Evolutionary conservation across 2,797 vertebrate genomes (phyloP), one percentile per base, ranked within the genome.

Genomic region (Sebastes diaconus): DNA sequence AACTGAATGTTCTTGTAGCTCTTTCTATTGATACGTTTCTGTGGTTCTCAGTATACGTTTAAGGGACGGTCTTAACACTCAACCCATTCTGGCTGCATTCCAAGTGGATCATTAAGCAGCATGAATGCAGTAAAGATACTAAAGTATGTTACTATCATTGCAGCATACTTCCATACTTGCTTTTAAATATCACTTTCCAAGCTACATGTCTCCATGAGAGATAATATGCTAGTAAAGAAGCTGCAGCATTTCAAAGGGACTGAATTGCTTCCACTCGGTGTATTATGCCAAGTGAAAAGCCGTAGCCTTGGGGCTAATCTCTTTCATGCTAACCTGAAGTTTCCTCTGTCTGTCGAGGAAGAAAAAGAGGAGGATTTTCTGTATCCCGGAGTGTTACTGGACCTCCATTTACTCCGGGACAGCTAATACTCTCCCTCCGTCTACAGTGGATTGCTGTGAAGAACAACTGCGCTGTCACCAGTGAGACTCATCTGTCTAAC

Each of bases 271-370:
- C 32, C 58, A 27, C 61, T 68, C 30, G 10, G 64, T 63, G 25
- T 54, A 27, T 34, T 61, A 66, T 63, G 27, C 36, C 61, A 46
- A 67, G 30, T 75, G 42, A 71, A 71, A 77, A 72, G 61, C 61
- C 50, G 36, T 22, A 68, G 85, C 79, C 77, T 80, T 42, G 2
- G 68, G 83, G 75, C 74, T 65, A 42, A 87, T 73, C 30, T 78
- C 59, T 64, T 73, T 60, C 75, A 75, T 76, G 57, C 54, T 68
- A 76, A 68, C 68, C 30, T 82, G 52, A 60, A 63, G 70, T 72
- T 77, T 77, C 39, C 73, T 73, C 29, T 79, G 13, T 75, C 46
- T 70, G 30, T 75, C 6, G 4, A 50, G 59, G 46, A 75, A 75
- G 61, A 76, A 46, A 50, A 72, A 60, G 4, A 67, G 7, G n/a